Evolutionary conservation across 2,797 vertebrate genomes (phyloP).

Genomic region (Alcedo quadribrachys): DNA sequence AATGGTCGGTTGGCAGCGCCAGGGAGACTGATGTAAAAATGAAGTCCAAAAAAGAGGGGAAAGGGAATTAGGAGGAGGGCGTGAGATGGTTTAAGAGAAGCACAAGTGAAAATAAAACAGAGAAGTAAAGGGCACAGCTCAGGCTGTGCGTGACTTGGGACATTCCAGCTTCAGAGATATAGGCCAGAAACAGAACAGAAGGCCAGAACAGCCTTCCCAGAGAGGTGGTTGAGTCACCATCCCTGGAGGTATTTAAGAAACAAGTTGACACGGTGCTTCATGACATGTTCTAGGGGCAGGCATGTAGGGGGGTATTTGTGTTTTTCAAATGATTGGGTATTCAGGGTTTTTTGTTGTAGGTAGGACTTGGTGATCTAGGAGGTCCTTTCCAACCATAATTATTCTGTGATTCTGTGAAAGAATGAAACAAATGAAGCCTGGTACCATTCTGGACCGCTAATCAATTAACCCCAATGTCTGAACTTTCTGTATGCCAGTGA

Average conservation of each 20-base stretch:
- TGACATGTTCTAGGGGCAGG: too few species aligned
- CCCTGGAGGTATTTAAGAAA: too few species aligned
- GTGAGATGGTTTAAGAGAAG: conserved; percentile 65
- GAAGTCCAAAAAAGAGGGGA: conserved; percentile 48
- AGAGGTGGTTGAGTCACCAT: too few species aligned
- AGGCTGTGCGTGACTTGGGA: not conserved
- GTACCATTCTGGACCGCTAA: not conserved
- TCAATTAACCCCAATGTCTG: not conserved
- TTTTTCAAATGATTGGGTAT: too few species aligned
- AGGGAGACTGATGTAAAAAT: conserved; percentile 78
- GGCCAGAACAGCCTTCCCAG: too few species aligned
- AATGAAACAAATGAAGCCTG: not conserved
- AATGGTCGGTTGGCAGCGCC: conserved; percentile 79
- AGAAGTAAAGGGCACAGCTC: conserved; percentile 32
- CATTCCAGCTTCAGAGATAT: not conserved
- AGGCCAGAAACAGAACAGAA: not conserved
- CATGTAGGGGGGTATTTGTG: too few species aligned
- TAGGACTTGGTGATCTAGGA: too few species aligned
- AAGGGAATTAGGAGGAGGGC: conserved; percentile 57
- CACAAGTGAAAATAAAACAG: conserved; percentile 35
- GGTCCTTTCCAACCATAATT: too few species aligned
- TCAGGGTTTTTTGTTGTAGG: too few species aligned
- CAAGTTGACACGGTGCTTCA: too few species aligned
- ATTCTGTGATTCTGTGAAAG: not conserved
- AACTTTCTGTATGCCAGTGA: rapidly evolving